Evolutionary conservation across 2,797 vertebrate genomes (phyloP).

Genomic region (Acanthurus lineatus): DNA sequence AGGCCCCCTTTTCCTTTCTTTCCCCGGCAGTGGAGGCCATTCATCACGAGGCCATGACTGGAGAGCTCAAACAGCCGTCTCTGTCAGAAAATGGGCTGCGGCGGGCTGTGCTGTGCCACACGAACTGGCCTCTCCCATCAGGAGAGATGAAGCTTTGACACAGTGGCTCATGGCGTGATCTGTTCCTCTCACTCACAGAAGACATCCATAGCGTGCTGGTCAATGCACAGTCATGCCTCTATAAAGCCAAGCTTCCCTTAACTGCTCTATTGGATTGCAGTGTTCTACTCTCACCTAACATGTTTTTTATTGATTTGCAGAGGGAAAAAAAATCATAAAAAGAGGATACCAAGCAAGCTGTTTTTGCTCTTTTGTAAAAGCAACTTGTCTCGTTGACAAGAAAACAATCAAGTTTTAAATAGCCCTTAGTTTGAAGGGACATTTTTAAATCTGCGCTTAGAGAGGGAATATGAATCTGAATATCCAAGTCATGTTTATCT

Average conservation of each 20-base stretch:
- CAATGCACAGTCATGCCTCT: slow-evolving; percentile 64
- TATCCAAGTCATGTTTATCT: slow-evolving; percentile 61
- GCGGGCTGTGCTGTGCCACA: slow-evolving; percentile 55
- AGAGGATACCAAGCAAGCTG: background rate
- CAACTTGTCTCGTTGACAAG: slow-evolving; percentile 15
- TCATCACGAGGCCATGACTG: slow-evolving; percentile 84
- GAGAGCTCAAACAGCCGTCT: slow-evolving; percentile 82
- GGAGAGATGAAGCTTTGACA: slow-evolving; percentile 70
- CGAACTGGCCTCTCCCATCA: slow-evolving; percentile 66
- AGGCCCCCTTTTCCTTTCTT: slow-evolving; percentile 77
- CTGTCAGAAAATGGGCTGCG: slow-evolving; percentile 75
- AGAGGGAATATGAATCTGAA: slow-evolving; percentile 47
- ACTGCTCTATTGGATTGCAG: slow-evolving; percentile 45
- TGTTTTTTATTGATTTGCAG: slow-evolving; percentile 60
- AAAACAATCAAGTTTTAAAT: slow-evolving; percentile 44
- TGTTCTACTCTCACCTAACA: slow-evolving; percentile 38
- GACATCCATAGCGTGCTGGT: slow-evolving; percentile 67
- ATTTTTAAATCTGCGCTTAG: slow-evolving; percentile 28
- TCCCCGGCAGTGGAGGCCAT: slow-evolving; percentile 81
- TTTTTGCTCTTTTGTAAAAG: slow-evolving; percentile 21
- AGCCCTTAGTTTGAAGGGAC: background rate
- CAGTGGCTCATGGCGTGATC: slow-evolving; percentile 58
- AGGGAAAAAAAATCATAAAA: slow-evolving; percentile 28
- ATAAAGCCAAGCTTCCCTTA: slow-evolving; percentile 43
- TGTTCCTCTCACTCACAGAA: slow-evolving; percentile 65